Conservation (phyloP, 1,140 invertebrate species). For the Lycorma delicatula region DNA sequence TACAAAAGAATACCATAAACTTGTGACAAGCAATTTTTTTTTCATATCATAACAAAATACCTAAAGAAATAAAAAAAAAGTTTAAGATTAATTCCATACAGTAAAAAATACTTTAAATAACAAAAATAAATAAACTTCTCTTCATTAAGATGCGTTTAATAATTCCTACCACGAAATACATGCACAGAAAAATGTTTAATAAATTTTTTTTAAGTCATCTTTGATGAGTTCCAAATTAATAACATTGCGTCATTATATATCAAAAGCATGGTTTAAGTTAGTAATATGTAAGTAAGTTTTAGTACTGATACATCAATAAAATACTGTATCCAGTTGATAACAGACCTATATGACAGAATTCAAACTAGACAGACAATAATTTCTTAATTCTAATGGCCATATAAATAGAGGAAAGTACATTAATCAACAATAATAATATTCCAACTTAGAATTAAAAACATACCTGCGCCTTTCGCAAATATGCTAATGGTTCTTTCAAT, state of each 20-base stretch:
- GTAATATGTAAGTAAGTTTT: no score
- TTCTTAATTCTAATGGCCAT: background rate
- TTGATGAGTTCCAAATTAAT: no score
- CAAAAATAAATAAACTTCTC: background rate
- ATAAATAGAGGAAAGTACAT: background rate
- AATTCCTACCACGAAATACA: background rate
- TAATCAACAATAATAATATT: no score
- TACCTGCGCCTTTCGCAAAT: slow-evolving; percentile 68
- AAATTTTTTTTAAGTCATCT: no score
- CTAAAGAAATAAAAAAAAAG: background rate
- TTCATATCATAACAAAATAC: background rate
- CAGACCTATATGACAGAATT: background rate
- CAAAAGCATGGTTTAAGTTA: no score
- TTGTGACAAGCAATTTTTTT: background rate
- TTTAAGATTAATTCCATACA: background rate
- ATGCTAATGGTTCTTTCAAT: slow-evolving; percentile 44
- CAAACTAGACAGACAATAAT: background rate
- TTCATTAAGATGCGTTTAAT: background rate
- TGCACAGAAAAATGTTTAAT: background rate
- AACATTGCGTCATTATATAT: no score
- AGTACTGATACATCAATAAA: background rate
- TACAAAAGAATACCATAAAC: slow-evolving; percentile 32
- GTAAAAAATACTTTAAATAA: background rate
- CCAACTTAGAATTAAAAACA: no score
- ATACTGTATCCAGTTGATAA: background rate